A percentile compares a stretch with the other conserved stretches of the same genome.
These are phyloP conservation scores for Philereme vetulata DNA, from an alignment of 2,888 invertebrate species.

Conservation along the genomic window DNA sequence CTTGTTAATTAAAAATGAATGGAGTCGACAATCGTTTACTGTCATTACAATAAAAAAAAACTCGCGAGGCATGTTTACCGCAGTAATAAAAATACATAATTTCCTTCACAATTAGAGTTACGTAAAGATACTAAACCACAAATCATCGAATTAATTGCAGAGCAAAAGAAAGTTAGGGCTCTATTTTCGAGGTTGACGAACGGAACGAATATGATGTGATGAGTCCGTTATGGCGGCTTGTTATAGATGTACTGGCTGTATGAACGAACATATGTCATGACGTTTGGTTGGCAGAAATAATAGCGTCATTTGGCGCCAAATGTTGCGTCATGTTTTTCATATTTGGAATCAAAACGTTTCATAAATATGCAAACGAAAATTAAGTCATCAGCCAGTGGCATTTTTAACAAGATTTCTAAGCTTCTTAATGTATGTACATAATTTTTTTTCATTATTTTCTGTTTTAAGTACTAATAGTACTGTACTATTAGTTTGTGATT, in stretches of 20 bases:
- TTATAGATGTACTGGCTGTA: not conserved
- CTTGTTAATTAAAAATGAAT: conserved; percentile 25
- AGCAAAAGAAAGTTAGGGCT: conserved; percentile 42
- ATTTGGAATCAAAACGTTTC: too few relatives aligned
- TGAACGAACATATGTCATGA: not conserved
- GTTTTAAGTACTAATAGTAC: too few relatives aligned
- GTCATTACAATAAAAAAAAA: conserved; percentile 20
- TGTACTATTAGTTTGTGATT: too few relatives aligned
- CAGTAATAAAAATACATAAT: conserved; percentile 20
- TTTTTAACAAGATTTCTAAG: too few relatives aligned
- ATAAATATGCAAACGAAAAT: too few relatives aligned
- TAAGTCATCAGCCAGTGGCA: too few relatives aligned
- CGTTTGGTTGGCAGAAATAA: not conserved
- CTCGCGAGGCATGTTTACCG: conserved; percentile 4
- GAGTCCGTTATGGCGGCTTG: conserved; percentile 1
- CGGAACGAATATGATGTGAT: conserved; percentile 39
- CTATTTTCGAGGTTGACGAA: conserved; percentile 51
- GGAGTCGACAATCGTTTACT: conserved; percentile 11
- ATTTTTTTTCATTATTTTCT: too few relatives aligned
- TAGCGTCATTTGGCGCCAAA: not conserved
- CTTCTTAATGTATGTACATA: too few relatives aligned
- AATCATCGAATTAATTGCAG: conserved; percentile 49
- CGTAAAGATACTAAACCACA: conserved; percentile 36
- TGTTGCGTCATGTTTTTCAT: not conserved
- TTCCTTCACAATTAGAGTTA: conserved; percentile 31